Conservation (phyloP, 2,888 invertebrate genomes). For the Tupiocoris notatus region DNA sequence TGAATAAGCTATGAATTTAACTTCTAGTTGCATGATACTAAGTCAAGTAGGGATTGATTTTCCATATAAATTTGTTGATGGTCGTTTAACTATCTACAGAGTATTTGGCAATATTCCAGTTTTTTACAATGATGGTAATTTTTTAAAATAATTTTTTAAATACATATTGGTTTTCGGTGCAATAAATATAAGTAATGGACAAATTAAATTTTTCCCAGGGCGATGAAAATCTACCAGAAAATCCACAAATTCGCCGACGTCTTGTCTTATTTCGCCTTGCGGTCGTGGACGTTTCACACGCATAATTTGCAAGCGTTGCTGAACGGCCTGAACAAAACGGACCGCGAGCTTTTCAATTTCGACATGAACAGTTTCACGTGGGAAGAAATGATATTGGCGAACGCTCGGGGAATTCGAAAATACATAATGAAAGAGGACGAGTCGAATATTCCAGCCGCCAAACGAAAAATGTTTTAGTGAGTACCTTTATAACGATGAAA, state of each 20-base stretch:
- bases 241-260: conserved; percentile 72
- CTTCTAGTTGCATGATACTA: too few species aligned
- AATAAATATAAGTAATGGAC: too few species aligned
- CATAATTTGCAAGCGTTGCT: conserved; percentile 63
- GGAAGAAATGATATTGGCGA: conserved; percentile 52
- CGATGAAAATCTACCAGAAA: conserved; percentile 71
- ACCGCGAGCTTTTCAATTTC: conserved; percentile 68
- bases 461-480: conserved; percentile 54
- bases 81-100: too few species aligned
- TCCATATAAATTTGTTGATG: too few species aligned
- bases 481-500: too few species aligned
- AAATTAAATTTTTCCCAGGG: conserved; percentile 58
- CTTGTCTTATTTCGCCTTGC: conserved; percentile 74
- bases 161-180: too few species aligned
- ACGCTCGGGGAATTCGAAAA: conserved; percentile 70
- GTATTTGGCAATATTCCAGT: not conserved
- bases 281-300: conserved; percentile 72
- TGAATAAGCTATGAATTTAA: not conserved
- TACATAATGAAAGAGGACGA: conserved; percentile 78
- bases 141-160: too few species aligned
- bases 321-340: conserved; percentile 59
- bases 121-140: too few species aligned
- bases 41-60: too few species aligned
- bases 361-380: conserved; percentile 71
- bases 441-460: conserved; percentile 69